A percentile compares a stretch with the other conserved stretches of the same genome.
These are phyloP conservation scores for Embiotoca jacksoni DNA, from an alignment of 2,113 vertebrate species.

Conservation along the genomic window DNA sequence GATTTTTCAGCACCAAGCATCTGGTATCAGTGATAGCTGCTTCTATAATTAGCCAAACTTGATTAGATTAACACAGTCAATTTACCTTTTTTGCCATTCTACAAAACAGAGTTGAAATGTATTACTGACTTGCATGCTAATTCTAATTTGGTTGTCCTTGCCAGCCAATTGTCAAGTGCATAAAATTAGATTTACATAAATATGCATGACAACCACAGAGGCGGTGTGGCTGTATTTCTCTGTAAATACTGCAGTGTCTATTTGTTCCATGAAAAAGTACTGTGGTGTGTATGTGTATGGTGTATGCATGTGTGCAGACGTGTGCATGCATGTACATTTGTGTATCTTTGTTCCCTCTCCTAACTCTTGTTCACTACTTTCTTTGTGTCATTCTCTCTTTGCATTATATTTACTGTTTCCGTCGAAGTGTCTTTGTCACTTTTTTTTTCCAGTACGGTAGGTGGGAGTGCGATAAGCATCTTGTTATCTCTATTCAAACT, in stretches of 20 bases:
- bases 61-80: slow-evolving; percentile 40
- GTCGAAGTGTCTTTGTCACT: not conserved
- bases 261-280: slow-evolving; percentile 1
- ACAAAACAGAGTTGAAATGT: slow-evolving; percentile 27
- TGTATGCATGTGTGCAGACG: too few species aligned
- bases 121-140: slow-evolving; percentile 34
- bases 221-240: slow-evolving; percentile 24
- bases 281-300: not conserved
- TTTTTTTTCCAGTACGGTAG: not conserved
- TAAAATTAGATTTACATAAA: slow-evolving; percentile 48
- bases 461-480: slow-evolving; percentile 53
- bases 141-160: slow-evolving; percentile 34
- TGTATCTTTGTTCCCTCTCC: not conserved
- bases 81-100: slow-evolving; percentile 30
- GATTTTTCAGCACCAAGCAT: slow-evolving; percentile 2
- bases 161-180: slow-evolving; percentile 33
- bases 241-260: slow-evolving; percentile 9
- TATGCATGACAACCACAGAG: slow-evolving; percentile 13
- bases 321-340: too few species aligned
- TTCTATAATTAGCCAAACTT: slow-evolving; percentile 16
- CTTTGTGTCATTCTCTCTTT: not conserved
- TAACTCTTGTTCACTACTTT: not conserved
- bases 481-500: slow-evolving; percentile 55
- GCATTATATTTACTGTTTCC: not conserved
- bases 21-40: slow-evolving; percentile 1